Conservation (phyloP, 2,113 vertebrate species). For the Ictidomys tridecemlineatus region DNA sequence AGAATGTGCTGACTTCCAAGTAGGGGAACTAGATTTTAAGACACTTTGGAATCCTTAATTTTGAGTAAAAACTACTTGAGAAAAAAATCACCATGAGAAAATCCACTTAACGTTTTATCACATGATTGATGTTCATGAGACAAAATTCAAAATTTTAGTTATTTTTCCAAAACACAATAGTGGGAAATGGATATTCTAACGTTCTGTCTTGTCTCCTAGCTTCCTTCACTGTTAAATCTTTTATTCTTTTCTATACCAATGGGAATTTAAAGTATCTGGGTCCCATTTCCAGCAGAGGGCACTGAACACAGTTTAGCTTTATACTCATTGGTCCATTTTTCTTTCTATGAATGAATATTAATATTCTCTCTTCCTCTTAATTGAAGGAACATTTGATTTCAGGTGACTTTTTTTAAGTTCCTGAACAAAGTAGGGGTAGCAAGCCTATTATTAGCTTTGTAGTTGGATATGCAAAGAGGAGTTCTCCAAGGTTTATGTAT, state of each 20-base stretch:
- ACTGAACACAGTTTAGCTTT: neutral
- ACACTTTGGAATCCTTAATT: neutral
- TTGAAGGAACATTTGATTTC: neutral
- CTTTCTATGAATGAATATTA: neutral
- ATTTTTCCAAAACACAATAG: neutral
- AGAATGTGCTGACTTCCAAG: neutral
- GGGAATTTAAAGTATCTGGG: neutral
- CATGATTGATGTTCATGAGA: neutral
- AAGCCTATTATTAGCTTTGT: neutral
- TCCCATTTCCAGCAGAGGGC: conserved; percentile 48
- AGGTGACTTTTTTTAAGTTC: neutral
- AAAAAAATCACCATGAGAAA: conserved; percentile 16
- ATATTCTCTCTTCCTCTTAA: neutral
- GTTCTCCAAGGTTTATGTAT: neutral
- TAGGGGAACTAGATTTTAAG: conserved; percentile 17
- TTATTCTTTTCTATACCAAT: neutral
- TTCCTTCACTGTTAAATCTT: neutral
- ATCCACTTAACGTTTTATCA: conserved; percentile 3
- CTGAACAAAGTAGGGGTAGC: neutral
- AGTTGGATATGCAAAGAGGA: neutral
- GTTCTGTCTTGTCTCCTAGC: conserved; percentile 36
- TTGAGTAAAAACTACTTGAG: conserved; percentile 30
- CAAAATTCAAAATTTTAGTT: neutral
- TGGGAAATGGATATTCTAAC: neutral
- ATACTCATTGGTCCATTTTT: neutral